A percentile compares a stretch with the other conserved stretches of the same genome.
Conservation (phyloP, 2,888 invertebrate species). For the Thecophora atra region DNA sequence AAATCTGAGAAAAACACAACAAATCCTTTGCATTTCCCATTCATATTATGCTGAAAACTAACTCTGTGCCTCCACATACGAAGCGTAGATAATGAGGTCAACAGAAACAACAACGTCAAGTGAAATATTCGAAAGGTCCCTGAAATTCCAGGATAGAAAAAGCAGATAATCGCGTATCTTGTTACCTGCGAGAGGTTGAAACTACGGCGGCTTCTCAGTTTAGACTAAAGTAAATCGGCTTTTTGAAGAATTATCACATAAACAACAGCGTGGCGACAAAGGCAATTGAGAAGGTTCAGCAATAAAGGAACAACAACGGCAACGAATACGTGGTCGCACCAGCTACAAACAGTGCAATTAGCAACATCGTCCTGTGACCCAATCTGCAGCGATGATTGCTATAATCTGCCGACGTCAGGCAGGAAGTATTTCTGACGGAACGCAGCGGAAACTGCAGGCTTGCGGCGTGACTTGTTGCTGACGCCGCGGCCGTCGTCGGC, state of each 20-base stretch:
- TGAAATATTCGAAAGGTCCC: background rate
- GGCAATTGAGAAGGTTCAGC: slow-evolving; percentile 35
- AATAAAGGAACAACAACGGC: slow-evolving; percentile 11
- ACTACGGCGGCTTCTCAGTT: slow-evolving; percentile 21
- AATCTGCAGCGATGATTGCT: background rate
- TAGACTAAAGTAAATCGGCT: slow-evolving; percentile 17
- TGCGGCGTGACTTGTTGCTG: slow-evolving; percentile 14
- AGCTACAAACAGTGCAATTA: slow-evolving; percentile 12
- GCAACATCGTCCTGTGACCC: slow-evolving; percentile 1
- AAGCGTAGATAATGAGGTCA: slow-evolving; percentile 38
- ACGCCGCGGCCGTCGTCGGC: background rate
- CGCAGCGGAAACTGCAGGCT: slow-evolving; percentile 20
- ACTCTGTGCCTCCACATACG: slow-evolving; percentile 27
- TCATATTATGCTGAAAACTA: background rate
- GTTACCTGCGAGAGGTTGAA: background rate
- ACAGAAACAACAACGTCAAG: too few relatives aligned
- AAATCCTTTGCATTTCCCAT: slow-evolving; percentile 37
- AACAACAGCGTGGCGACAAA: slow-evolving; percentile 34
- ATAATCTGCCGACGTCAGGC: slow-evolving; percentile 20
- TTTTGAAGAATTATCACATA: slow-evolving; percentile 16
- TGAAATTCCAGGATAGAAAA: too few relatives aligned
- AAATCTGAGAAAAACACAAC: slow-evolving; percentile 38
- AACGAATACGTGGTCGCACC: slow-evolving; percentile 9
- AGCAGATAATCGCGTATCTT: background rate
- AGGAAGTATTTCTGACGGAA: slow-evolving; percentile 23